These are phyloP conservation scores for Anoplophora glabripennis DNA, from an alignment of 1,140 invertebrate genomes.

Conservation along the genomic window DNA sequence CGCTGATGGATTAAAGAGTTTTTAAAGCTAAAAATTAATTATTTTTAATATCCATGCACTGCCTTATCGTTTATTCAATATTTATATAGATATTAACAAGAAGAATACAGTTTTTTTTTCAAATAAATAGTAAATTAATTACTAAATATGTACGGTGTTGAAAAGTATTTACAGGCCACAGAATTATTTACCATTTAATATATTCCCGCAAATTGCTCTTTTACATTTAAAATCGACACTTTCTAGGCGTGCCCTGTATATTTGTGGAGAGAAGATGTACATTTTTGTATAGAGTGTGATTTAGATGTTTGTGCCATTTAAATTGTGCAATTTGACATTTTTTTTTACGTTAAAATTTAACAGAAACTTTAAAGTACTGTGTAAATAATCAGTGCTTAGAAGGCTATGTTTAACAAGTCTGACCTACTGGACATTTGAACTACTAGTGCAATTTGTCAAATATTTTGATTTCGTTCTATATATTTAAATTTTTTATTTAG, in stretches of 20 bases:
- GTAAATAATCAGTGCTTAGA: neutral
- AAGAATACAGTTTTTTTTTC: no score
- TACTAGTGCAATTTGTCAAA: neutral
- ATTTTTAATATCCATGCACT: no score
- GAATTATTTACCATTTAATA: neutral
- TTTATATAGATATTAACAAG: no score
- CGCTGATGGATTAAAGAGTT: no score
- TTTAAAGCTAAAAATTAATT: no score
- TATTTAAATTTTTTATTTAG: neutral
- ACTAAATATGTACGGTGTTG: neutral
- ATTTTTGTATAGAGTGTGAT: slow-evolving; percentile 23
- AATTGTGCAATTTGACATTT: neutral
- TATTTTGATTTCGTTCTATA: neutral
- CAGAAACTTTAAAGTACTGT: neutral
- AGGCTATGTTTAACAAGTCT: neutral
- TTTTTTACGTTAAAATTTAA: neutral
- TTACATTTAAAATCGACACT: neutral
- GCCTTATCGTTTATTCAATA: no score
- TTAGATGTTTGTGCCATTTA: slow-evolving; percentile 22
- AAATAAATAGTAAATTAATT: no score
- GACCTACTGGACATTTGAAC: neutral
- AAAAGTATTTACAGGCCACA: neutral
- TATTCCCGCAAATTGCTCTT: neutral
- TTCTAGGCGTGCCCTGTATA: neutral
- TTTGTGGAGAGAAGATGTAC: slow-evolving; percentile 15